A percentile compares a stretch with the other conserved stretches of the same genome.
phyloP scores from a whole-genome alignment of 92 coral and sea anemone genomes.

The Porites evermanni region DNA sequence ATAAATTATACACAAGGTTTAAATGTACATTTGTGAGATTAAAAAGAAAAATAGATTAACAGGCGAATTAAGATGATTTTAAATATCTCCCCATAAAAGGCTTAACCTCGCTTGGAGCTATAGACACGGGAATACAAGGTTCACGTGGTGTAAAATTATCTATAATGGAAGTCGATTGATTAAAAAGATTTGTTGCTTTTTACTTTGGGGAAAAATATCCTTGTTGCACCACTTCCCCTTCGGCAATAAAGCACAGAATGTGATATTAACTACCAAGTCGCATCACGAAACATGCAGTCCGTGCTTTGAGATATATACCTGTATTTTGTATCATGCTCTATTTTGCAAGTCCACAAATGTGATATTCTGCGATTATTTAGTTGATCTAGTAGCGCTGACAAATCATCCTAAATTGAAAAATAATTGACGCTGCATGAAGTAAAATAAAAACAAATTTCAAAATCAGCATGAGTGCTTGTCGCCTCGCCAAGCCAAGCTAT shows the following conservation, averaged over 20 bases:
- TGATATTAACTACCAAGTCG: slow-evolving; percentile 1
- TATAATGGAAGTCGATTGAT: background rate
- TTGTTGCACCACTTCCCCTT: slow-evolving; percentile 3
- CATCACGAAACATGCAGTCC: background rate
- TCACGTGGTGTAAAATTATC: slow-evolving; percentile 2
- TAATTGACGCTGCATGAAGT: slow-evolving; percentile 44
- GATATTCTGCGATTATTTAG: slow-evolving; percentile 27
- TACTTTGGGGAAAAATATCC: background rate
- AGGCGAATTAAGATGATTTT: background rate
- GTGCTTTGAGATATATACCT: background rate
- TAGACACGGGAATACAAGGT: background rate
- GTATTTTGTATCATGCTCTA: background rate
- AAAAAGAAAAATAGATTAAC: background rate
- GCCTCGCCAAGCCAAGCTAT: background rate
- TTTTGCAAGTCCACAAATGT: background rate
- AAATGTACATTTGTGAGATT: slow-evolving; percentile 6
- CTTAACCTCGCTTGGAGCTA: too few species aligned
- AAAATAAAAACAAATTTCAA: slow-evolving; percentile 19
- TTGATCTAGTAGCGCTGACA: slow-evolving; percentile 32
- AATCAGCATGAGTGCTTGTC: background rate
- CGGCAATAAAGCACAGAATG: slow-evolving; percentile 4
- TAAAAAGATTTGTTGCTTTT: slow-evolving; percentile 16
- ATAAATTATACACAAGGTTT: background rate
- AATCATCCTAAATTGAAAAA: slow-evolving; percentile 27
- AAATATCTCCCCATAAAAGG: background rate